Conservation (phyloP, 1,140 invertebrate species). For the Diabrotica virgifera region DNA sequence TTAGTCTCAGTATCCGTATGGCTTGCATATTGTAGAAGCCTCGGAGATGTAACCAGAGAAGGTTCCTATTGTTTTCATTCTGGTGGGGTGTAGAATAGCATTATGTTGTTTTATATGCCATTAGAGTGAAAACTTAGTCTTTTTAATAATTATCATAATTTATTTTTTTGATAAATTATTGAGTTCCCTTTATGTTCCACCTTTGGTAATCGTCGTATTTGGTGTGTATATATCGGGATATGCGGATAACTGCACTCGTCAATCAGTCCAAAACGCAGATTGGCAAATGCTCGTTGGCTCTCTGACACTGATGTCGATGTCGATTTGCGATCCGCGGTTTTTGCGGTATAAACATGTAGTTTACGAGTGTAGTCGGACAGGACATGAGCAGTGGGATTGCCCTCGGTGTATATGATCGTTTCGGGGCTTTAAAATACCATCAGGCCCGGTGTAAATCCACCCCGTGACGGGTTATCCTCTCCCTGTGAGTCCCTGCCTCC, state of each 20-base stretch:
- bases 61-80: too few relatives aligned
- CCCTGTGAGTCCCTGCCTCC: slow-evolving; percentile 13
- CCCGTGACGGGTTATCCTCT: slow-evolving; percentile 14
- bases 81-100: too few relatives aligned
- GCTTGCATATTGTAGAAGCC: too few relatives aligned
- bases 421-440: slow-evolving; percentile 24
- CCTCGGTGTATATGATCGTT: slow-evolving; percentile 22
- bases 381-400: slow-evolving; percentile 26
- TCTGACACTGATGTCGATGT: slow-evolving; percentile 45
- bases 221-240: neutral
- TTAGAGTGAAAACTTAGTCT: too few relatives aligned
- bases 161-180: too few relatives aligned
- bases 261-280: slow-evolving; percentile 48
- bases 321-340: slow-evolving; percentile 52
- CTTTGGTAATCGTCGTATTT: neutral
- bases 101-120: too few relatives aligned
- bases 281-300: slow-evolving; percentile 40
- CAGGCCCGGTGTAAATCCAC: slow-evolving; percentile 22
- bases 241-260: slow-evolving; percentile 42
- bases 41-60: too few relatives aligned
- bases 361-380: slow-evolving; percentile 44
- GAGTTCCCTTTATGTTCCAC: too few relatives aligned
- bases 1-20: too few relatives aligned
- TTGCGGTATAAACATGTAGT: slow-evolving; percentile 52
- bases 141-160: too few relatives aligned